Percentiles rank a stretch among this genome's conserved stretches.
Evolutionary conservation across 2,888 invertebrate genomes (phyloP).

Genomic region (Tinea semifulvella): DNA sequence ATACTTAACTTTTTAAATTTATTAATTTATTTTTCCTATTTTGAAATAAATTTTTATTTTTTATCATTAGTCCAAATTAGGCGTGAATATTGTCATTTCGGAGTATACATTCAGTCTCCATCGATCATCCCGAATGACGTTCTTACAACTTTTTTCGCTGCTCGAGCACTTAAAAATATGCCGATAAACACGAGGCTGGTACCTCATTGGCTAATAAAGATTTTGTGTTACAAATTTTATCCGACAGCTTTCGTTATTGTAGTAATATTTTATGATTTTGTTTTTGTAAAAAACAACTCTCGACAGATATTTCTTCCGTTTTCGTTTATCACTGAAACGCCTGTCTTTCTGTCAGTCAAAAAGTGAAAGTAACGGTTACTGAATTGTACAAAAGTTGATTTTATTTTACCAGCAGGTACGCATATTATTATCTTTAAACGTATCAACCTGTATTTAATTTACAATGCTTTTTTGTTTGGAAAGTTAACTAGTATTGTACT

Average conservation of each 20-base stretch:
- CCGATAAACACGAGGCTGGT: not conserved
- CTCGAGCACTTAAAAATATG: not conserved
- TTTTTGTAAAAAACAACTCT: not conserved
- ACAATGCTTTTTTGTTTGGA: too few relatives aligned
- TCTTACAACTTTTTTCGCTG: conserved; percentile 1
- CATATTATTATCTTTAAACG: too few relatives aligned
- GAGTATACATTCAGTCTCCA: not conserved
- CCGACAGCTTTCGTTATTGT: not conserved
- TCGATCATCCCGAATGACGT: conserved; percentile 11
- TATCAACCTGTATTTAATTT: too few relatives aligned
- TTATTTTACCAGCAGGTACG: too few relatives aligned
- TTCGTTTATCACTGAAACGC: conserved; percentile 3
- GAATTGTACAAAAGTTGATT: not conserved
- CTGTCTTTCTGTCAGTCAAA: conserved; percentile 10
- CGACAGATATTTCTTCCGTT: not conserved
- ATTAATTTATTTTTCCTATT: too few relatives aligned
- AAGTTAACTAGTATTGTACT: too few relatives aligned
- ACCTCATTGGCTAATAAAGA: not conserved
- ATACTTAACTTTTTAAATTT: too few relatives aligned
- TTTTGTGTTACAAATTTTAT: not conserved
- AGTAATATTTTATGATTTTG: not conserved
- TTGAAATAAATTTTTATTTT: too few relatives aligned
- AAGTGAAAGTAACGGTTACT: not conserved
- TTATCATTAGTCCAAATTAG: too few relatives aligned
- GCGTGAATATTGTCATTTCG: not conserved